A percentile compares a stretch with the other conserved stretches of the same genome.
Evolutionary conservation across 2,113 vertebrate species (phyloP).

Genomic region (Marmota monax): DNA sequence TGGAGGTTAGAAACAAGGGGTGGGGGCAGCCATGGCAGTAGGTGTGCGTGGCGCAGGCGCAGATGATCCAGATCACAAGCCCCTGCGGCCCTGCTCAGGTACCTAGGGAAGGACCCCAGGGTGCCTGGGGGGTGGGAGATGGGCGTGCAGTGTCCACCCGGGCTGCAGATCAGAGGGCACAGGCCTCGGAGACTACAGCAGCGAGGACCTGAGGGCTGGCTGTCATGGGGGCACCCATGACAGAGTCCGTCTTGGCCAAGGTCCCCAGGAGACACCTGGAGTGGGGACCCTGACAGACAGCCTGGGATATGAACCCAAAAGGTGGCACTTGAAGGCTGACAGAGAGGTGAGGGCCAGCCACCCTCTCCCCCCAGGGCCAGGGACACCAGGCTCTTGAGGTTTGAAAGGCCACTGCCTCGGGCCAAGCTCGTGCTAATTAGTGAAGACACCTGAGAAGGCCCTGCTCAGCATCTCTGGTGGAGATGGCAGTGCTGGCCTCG

Average conservation of each 20-base stretch:
- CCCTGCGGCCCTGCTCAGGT: rapidly evolving
- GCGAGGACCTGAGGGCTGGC: too few relatives aligned
- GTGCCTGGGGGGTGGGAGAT: rapidly evolving
- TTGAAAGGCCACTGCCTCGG: constrained; percentile 73
- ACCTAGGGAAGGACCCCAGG: rapidly evolving
- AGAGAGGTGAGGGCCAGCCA: background rate
- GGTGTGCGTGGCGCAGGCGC: background rate
- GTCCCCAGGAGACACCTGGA: background rate
- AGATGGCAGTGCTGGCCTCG: background rate
- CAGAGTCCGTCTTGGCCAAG: background rate
- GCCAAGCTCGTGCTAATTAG: constrained; percentile 50
- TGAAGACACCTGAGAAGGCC: background rate
- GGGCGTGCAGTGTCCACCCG: rapidly evolving
- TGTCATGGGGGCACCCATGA: rapidly evolving
- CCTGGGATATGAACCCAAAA: background rate
- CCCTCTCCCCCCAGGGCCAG: rapidly evolving
- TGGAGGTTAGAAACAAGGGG: rapidly evolving
- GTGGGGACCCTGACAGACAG: background rate
- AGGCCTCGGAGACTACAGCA: background rate
- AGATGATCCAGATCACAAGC: background rate
- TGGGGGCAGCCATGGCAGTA: background rate
- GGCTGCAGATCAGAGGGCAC: rapidly evolving
- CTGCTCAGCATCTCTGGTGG: rapidly evolving
- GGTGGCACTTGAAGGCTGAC: background rate
- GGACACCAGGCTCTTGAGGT: constrained; percentile 53